Evolutionary conservation across 2,888 invertebrate species (phyloP).

Genomic region (Coremacera marginata): DNA sequence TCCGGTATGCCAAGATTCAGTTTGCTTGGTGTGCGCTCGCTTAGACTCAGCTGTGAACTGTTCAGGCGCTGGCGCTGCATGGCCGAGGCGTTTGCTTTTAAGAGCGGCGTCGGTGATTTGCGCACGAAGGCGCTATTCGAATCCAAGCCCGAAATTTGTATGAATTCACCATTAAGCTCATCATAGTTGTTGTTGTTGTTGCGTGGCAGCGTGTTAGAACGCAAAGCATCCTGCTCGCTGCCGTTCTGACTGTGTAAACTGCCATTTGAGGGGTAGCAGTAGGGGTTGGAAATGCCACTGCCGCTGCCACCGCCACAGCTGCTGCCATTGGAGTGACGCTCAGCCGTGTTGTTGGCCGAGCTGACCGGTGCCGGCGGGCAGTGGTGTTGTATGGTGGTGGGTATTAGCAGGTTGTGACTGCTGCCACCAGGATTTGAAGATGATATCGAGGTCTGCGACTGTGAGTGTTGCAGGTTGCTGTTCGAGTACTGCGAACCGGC

Average conservation of each 20-base stretch:
- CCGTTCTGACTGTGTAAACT: conserved; percentile 48
- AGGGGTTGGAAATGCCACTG: conserved; percentile 43
- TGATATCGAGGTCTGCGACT: conserved; percentile 68
- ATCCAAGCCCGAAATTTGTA: conserved; percentile 74
- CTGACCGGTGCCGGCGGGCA: conserved; percentile 64
- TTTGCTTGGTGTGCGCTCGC: conserved; percentile 65
- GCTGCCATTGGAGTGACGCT: conserved; percentile 48
- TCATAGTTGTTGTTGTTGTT: conserved; percentile 58
- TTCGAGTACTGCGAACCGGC: conserved; percentile 55
- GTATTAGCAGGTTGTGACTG: conserved; percentile 46
- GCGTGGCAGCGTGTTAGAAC: conserved; percentile 81
- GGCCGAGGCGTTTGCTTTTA: conserved; percentile 60
- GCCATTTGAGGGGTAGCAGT: conserved; percentile 52
- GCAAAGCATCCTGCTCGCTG: conserved; percentile 43
- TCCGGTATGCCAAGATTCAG: conserved; percentile 66
- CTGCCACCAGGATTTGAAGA: conserved; percentile 58
- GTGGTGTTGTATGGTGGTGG: conserved; percentile 53
- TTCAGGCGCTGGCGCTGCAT: conserved; percentile 50
- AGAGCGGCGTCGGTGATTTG: conserved; percentile 68
- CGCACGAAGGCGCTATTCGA: conserved; percentile 72
- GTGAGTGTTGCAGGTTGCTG: conserved; percentile 65
- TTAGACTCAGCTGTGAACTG: conserved; percentile 70
- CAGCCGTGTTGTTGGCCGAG: conserved; percentile 62
- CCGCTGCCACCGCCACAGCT: conserved; percentile 42
- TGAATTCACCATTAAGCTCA: conserved; percentile 71